Conservation (phyloP, 2,113 vertebrate genomes). For the Cyanocitta stelleri region DNA sequence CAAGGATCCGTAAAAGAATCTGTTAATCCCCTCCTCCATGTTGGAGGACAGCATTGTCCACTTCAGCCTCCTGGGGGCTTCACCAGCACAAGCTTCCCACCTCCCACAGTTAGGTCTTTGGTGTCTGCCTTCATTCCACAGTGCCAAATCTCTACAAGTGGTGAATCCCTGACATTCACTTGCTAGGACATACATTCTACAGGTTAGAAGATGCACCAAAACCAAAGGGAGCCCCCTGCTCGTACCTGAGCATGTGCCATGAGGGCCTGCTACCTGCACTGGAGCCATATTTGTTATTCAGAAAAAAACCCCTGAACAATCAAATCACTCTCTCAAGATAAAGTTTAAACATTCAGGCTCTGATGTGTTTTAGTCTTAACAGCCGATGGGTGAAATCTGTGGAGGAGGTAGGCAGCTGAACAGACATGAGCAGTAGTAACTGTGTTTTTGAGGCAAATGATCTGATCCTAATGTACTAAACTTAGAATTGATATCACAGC, state of each 20-base stretch:
- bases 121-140: background rate
- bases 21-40: rapidly evolving
- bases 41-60: background rate
- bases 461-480: background rate
- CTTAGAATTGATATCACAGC: background rate
- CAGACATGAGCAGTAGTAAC: background rate
- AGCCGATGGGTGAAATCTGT: background rate
- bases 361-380: background rate
- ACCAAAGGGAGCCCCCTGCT: background rate
- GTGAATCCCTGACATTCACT: background rate
- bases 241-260: rapidly evolving
- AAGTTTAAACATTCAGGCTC: background rate
- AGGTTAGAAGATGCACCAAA: background rate
- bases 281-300: background rate
- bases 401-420: background rate
- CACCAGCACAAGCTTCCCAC: background rate
- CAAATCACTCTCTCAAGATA: background rate
- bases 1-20: background rate
- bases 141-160: background rate
- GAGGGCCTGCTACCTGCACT: background rate
- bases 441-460: background rate
- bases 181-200: background rate
- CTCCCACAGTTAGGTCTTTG: background rate
- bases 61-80: background rate
- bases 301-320: background rate